Conservation (phyloP, 2,888 invertebrate genomes). For the Vesta saturnalis region DNA sequence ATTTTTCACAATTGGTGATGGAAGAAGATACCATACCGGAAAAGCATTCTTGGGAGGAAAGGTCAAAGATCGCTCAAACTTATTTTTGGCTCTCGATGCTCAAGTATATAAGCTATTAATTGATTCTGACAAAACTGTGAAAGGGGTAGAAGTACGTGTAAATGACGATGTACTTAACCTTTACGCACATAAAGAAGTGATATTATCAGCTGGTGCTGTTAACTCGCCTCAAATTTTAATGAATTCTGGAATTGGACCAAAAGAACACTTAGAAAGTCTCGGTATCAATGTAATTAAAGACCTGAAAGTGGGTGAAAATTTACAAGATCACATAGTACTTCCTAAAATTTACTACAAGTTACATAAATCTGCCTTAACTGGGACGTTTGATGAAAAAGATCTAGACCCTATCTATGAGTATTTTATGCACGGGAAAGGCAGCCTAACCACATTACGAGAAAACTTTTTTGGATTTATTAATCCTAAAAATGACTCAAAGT, state of each 20-base stretch:
- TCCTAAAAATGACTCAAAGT: not conserved
- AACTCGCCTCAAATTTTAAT: not conserved
- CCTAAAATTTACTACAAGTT: conserved; percentile 13
- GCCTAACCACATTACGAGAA: conserved; percentile 58
- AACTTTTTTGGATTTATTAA: not conserved
- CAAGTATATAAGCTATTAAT: conserved; percentile 64
- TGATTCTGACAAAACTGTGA: conserved; percentile 41
- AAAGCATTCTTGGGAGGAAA: conserved; percentile 60
- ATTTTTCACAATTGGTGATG: no score
- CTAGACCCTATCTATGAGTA: conserved; percentile 59
- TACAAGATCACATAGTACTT: not conserved
- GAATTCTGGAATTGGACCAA: not conserved
- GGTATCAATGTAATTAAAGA: not conserved
- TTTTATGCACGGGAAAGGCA: conserved; percentile 62
- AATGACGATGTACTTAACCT: conserved; percentile 41
- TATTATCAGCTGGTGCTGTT: not conserved
- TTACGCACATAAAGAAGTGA: not conserved
- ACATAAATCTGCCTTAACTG: not conserved
- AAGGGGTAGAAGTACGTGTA: conserved; percentile 60
- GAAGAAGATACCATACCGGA: conserved; percentile 57
- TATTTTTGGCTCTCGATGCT: conserved; percentile 68
- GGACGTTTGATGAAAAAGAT: conserved; percentile 21
- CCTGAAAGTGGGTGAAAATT: not conserved
- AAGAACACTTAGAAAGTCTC: not conserved
- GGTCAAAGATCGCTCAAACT: conserved; percentile 64